Base-by-base conservation (phyloP, 2,113 vertebrate species). In the Hydrochoerus hydrochaeris region DNA sequence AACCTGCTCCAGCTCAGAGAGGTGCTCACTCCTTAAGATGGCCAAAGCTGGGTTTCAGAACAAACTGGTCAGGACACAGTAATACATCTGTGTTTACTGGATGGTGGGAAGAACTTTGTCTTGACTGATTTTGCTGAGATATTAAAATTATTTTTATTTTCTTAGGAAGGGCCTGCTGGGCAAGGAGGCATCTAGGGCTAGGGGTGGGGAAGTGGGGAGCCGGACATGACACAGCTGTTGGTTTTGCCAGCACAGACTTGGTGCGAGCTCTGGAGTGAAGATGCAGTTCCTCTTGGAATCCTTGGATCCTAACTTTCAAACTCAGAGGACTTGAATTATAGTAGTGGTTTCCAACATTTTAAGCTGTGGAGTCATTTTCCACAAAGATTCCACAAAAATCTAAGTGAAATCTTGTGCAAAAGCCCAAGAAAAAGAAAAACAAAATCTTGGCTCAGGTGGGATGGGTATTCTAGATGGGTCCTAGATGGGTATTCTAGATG, bases 61-160 rank as follows among this genome's bases (percentile, higher is more conserved):
- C 26, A 75, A 10, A 38, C 20, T 12, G 71, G 7, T 77, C 49
- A 81, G 38, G 35, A 41, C 24, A 7, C 11, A 75, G 12, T 44
- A 22, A 44, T 44, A 24, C 30, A 77, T 60, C 52, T 78, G 35
- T 60, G 58, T 92, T 69, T 78, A 30, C 63, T 63, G 63, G 52
- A 35, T 38, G 78, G 92, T 41, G 26, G 46, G n/a, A 69, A 83
- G 77, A 75, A 17, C 4, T 35, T 2, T 35, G 73, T 71, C 80
- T 75, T 91, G 78, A 11, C 77, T 82, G 85, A 65, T 88, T 91
- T 94, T 91, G 73, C 75, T 71, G 14, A 75, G 77, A 52, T 80
- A 54, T 35, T 82, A 35, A 63, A 94, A 60, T 82, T 60, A 44
- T 62, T 90, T 93, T 92, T 78, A 26, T 67, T 81, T 95, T 73